Conservation (phyloP, 1,140 invertebrate species). For the Monochamus saltuarius region DNA sequence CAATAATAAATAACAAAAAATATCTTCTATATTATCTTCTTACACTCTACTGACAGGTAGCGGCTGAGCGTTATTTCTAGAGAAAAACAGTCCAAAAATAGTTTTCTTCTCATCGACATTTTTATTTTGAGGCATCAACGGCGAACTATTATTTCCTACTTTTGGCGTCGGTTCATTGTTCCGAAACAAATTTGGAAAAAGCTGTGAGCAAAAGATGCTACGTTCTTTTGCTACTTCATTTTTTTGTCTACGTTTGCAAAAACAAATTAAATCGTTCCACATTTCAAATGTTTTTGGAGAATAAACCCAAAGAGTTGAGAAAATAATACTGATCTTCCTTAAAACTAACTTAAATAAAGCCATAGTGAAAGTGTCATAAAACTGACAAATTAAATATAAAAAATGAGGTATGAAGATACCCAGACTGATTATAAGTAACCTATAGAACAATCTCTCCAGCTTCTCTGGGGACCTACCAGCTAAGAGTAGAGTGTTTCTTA, state of each 20-base stretch:
- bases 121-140: constrained; percentile 15
- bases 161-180: constrained; percentile 12
- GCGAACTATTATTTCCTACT: constrained; percentile 8
- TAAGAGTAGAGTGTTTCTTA: constrained; percentile 50
- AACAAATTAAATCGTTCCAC: constrained; percentile 41
- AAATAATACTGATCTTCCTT: constrained; percentile 40
- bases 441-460: constrained; percentile 76
- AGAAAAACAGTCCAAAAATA: constrained; percentile 30
- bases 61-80: constrained; percentile 24
- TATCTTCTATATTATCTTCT: constrained; percentile 8
- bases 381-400: constrained; percentile 39
- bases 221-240: constrained; percentile 14
- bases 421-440: constrained; percentile 57
- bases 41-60: constrained; percentile 44
- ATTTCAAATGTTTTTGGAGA: constrained; percentile 44
- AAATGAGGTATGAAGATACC: constrained; percentile 41
- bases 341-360: constrained; percentile 36
- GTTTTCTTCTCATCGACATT: constrained; percentile 28
- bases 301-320: constrained; percentile 43
- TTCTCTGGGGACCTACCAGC: constrained; percentile 67
- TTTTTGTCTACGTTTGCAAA: constrained; percentile 19
- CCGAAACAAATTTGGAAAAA: constrained; percentile 31
- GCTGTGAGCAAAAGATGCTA: constrained; percentile 17
- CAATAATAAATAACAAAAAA: constrained; percentile 15
- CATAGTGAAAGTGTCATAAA: constrained; percentile 36